phyloP scores from a whole-genome alignment of 2,113 vertebrate species.

The Ailurus styani region DNA sequence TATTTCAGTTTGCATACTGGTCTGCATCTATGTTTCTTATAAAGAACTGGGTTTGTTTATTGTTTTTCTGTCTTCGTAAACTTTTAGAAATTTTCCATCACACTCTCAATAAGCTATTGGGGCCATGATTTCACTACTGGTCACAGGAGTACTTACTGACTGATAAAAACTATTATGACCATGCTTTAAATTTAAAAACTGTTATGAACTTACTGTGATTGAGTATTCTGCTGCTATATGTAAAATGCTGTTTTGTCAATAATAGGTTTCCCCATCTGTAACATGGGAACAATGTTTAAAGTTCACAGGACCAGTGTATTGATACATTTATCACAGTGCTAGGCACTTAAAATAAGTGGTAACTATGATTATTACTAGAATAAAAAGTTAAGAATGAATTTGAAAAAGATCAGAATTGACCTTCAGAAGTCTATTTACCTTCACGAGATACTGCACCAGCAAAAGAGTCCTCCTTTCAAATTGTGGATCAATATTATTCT shows the following conservation, averaged over 20 bases:
- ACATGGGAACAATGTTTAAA: background rate
- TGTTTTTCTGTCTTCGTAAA: background rate
- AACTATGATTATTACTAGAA: constrained; percentile 8
- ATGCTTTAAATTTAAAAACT: constrained; percentile 16
- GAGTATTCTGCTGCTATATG: background rate
- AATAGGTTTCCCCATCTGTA: constrained; percentile 26
- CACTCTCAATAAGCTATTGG: background rate
- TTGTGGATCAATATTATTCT: background rate
- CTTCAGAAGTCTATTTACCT: background rate
- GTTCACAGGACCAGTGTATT: background rate
- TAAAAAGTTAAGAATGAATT: background rate
- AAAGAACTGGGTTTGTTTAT: background rate
- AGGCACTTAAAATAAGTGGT: background rate
- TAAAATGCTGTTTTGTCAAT: background rate
- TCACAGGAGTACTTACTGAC: background rate
- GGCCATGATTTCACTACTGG: background rate
- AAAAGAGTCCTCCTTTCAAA: background rate
- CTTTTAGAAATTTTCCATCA: background rate
- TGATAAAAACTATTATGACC: background rate
- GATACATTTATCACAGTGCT: background rate
- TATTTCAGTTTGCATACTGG: background rate
- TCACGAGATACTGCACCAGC: background rate
- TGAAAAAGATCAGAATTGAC: constrained; percentile 21
- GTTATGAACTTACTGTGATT: background rate
- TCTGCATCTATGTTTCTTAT: background rate